Evolutionary conservation across 2,888 invertebrate genomes (phyloP).

Genomic region (Caenorhabditis panamensis): DNA sequence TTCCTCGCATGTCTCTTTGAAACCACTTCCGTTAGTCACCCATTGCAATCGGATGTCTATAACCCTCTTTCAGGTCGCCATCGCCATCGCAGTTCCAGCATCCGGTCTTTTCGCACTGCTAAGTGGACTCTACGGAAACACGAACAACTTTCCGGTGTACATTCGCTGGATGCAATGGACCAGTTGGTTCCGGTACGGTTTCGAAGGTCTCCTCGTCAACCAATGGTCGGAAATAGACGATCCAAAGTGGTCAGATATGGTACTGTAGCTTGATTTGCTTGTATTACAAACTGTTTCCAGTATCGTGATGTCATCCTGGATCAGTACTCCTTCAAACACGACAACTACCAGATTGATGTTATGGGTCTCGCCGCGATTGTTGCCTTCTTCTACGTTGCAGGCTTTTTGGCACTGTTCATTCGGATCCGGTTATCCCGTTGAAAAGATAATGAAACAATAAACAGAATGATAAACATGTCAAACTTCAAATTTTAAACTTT

Average conservation of each 20-base stretch:
- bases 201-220: conserved; percentile 83
- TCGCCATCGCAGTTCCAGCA: conserved; percentile 70
- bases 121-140: conserved; percentile 78
- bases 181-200: conserved; percentile 69
- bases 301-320: conserved; percentile 63
- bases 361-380: conserved; percentile 26
- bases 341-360: conserved; percentile 62
- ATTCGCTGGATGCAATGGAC: conserved; percentile 74
- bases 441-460: background rate
- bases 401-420: conserved; percentile 67
- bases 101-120: conserved; percentile 74
- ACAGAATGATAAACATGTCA: background rate
- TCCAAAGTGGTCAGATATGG: background rate
- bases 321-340: conserved; percentile 65
- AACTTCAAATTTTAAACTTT: background rate
- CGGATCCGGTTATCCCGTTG: conserved; percentile 51
- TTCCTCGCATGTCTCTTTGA: conserved; percentile 43
- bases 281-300: background rate
- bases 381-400: conserved; percentile 70
- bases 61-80: conserved; percentile 31
- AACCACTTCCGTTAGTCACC: conserved; percentile 27
- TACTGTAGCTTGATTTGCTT: background rate
- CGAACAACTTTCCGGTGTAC: conserved; percentile 74
- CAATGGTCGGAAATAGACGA: conserved; percentile 58
- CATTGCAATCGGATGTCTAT: too few species aligned